phyloP scores from a whole-genome alignment of 37 sponge, comb jelly and placozoan genomes.

The Chondrosia reniformis region DNA sequence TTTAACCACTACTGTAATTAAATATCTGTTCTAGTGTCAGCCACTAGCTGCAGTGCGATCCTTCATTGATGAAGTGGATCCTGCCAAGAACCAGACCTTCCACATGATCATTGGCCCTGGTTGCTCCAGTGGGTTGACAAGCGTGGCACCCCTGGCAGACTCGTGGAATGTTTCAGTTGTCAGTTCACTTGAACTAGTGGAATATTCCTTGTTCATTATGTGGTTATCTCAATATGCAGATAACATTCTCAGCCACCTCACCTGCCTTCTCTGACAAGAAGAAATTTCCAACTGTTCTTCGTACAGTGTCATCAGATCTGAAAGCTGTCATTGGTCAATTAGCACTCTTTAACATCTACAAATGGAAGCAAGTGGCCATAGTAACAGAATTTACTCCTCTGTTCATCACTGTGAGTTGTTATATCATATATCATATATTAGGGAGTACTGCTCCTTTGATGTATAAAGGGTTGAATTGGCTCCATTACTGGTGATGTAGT shows the following conservation, averaged over 20 bases:
- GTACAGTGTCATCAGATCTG: slow-evolving; percentile 62
- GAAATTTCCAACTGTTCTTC: slow-evolving; percentile 53
- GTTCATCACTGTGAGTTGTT: no score
- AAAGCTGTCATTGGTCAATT: slow-evolving; percentile 15
- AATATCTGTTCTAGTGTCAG: no score
- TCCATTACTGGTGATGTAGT: no score
- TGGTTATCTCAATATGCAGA: slow-evolving; percentile 11
- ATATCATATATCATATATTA: no score
- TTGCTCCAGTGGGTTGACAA: slow-evolving; percentile 37
- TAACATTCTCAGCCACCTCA: slow-evolving; percentile 53
- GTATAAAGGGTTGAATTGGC: no score
- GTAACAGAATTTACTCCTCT: no score
- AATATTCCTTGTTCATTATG: neutral
- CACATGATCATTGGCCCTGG: slow-evolving; percentile 45
- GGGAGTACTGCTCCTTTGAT: no score
- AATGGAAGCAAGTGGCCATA: slow-evolving; percentile 63
- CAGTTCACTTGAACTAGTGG: neutral
- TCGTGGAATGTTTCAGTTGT: slow-evolving; percentile 24
- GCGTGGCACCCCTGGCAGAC: slow-evolving; percentile 31
- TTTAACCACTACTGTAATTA: neutral
- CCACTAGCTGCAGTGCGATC: slow-evolving; percentile 31
- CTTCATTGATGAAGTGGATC: slow-evolving; percentile 41
- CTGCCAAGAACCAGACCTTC: neutral
- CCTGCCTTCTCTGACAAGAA: slow-evolving; percentile 41
- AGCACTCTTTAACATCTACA: slow-evolving; percentile 28